Percentiles rank a stretch among this genome's conserved stretches.
phyloP scores from a whole-genome alignment of 2,113 vertebrate genomes.

The Falcunculus frontatus region DNA sequence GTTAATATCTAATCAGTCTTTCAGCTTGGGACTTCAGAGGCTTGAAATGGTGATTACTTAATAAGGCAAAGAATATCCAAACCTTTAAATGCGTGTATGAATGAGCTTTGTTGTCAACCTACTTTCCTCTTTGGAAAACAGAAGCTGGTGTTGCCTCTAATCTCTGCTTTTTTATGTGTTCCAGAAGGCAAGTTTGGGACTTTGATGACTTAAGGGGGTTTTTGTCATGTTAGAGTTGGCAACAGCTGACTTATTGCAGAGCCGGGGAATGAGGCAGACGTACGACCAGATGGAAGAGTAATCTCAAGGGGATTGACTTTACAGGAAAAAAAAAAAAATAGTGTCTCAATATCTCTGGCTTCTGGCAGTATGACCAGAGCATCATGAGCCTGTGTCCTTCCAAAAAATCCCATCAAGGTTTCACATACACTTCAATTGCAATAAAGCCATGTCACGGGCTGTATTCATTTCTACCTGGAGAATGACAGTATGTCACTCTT shows the following conservation, averaged over 20 bases:
- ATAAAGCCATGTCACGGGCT: not conserved
- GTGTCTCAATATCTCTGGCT: not conserved
- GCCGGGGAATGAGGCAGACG: not conserved
- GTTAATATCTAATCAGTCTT: constrained; percentile 48
- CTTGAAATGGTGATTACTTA: constrained; percentile 43
- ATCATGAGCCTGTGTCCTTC: not conserved
- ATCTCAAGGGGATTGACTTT: not conserved
- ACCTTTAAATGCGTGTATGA: not conserved
- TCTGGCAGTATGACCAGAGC: not conserved
- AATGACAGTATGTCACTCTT: not conserved
- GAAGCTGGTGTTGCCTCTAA: not conserved
- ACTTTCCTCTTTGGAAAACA: not conserved
- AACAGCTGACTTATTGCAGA: not conserved
- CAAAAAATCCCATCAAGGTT: not conserved
- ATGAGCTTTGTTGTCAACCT: constrained; percentile 1
- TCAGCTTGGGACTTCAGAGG: not conserved
- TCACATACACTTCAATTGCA: not conserved
- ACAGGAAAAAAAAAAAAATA: not conserved
- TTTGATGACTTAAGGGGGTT: constrained; percentile 27
- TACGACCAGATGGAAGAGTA: not conserved
- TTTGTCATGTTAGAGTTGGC: not conserved
- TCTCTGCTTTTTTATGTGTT: not conserved
- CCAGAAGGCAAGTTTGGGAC: not conserved
- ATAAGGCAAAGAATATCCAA: constrained; percentile 28
- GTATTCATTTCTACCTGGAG: not conserved